phyloP scores from a whole-genome alignment of 2,888 invertebrate genomes.

The Embidobia sp. region DNA sequence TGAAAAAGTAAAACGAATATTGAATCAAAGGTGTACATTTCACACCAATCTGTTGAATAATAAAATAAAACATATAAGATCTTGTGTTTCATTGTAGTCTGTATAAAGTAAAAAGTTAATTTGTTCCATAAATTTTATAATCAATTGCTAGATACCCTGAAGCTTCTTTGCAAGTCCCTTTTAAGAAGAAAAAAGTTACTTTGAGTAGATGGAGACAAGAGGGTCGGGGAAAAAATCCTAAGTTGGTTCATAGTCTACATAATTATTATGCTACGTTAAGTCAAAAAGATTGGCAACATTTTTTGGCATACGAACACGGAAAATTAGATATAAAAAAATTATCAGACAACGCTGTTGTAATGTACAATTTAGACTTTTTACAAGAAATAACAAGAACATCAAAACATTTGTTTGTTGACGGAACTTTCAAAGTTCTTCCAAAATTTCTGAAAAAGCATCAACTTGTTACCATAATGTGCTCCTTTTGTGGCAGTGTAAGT shows the following conservation, averaged over 20 bases:
- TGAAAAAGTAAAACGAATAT: too few relatives aligned
- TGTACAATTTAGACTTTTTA: not conserved
- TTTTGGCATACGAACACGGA: not conserved
- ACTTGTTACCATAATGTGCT: not conserved
- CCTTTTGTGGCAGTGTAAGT: not conserved
- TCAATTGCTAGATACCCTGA: not conserved
- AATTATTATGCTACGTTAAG: not conserved
- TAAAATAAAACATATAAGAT: too few relatives aligned
- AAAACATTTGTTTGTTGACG: not conserved
- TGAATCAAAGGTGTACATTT: too few relatives aligned
- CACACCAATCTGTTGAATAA: too few relatives aligned
- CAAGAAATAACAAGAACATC: not conserved
- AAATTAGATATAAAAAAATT: not conserved
- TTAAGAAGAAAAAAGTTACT: not conserved
- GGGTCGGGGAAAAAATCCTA: not conserved
- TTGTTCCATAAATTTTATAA: too few relatives aligned
- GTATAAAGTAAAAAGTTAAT: too few relatives aligned
- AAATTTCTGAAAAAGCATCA: not conserved
- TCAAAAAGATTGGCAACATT: not conserved
- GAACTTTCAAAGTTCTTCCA: not conserved
- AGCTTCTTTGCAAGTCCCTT: not conserved
- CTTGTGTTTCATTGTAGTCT: too few relatives aligned
- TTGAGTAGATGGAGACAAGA: not conserved
- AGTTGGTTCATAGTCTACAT: not conserved
- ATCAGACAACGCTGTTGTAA: not conserved